Evolutionary conservation across 2,888 invertebrate species (phyloP), one percentile per base, ranked within the genome.

Genomic region (Corythucha ciliata): DNA sequence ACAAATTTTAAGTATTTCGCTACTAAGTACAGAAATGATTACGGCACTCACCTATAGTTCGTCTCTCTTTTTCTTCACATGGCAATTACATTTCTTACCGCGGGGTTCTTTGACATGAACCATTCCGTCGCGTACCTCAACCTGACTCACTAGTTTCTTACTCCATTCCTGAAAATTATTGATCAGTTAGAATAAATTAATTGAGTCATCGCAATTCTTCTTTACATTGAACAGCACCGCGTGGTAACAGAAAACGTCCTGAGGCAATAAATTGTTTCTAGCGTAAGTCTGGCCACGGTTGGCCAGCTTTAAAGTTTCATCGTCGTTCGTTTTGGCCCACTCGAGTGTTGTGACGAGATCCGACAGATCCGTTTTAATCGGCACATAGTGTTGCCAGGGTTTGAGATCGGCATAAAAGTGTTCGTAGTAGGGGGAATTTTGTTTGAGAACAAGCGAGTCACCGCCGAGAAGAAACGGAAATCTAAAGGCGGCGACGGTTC

Each of bases 401-500:
- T 73, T 65, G 10, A 94, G 69, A 59, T 83, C 75, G 32, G 74
- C 69, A 66, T 97, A 97, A 69, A 93, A 97, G 72, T 89, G 86
- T 73, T 97, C 96, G 67, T 91, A 89, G 69, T 88, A 96, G n/a
- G 79, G 77, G 0, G 96, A 96, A 22, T 86, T 80, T 69, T 93
- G 93, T 70, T 97, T 97, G 12, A 97, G 73, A 12, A 94, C 81
- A 54, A 91, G 69, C 0, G 90, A 81, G 63, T 88, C 86, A 1
- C 94, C 93, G 37, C 80, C 86, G 56, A 97, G 69, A 18, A 97
- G 74, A 67, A 92, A 94, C 0, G 96, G 94, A 59, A 93, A 76
- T 56, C 96, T 76, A 68, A 96, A 97, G 0, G 96, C 90, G 18
- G 96, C 94, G 14, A 97, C 96, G 32, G 94, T 91, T 14, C 97